Conservation (phyloP, 35 echinoderm and acorn worm genomes). For the Lytechinus pictus region DNA sequence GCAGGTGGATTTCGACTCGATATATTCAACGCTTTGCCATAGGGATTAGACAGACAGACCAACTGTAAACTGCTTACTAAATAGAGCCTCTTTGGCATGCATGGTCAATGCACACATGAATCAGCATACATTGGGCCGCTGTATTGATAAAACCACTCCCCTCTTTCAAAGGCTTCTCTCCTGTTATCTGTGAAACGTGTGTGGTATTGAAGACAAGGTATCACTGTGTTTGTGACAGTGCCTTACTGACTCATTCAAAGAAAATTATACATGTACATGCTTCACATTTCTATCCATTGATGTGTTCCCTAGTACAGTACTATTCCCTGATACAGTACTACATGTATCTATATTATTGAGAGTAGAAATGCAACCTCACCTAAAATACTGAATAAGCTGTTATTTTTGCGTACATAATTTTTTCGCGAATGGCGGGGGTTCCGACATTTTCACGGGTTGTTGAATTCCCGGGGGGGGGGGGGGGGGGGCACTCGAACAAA, state of each 20-base stretch:
- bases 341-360: too few relatives aligned
- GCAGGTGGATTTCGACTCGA: not conserved
- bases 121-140: not conserved
- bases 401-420: too few relatives aligned
- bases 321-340: too few relatives aligned
- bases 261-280: not conserved
- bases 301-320: too few relatives aligned
- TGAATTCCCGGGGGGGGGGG: too few relatives aligned
- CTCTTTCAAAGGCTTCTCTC: not conserved
- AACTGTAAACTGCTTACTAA: constrained; percentile 52
- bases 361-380: too few relatives aligned
- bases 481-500: too few relatives aligned
- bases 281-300: not conserved
- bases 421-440: too few relatives aligned
- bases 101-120: constrained; percentile 29
- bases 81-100: not conserved
- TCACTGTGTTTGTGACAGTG: not conserved
- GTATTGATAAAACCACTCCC: not conserved
- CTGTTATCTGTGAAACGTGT: constrained; percentile 42
- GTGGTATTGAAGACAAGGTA: not conserved
- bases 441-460: too few relatives aligned
- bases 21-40: not conserved
- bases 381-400: too few relatives aligned
- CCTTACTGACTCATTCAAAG: not conserved
- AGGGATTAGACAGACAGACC: constrained; percentile 47